Base-by-base conservation (phyloP, 2,888 invertebrate species). In the Geophilus truncorum region DNA sequence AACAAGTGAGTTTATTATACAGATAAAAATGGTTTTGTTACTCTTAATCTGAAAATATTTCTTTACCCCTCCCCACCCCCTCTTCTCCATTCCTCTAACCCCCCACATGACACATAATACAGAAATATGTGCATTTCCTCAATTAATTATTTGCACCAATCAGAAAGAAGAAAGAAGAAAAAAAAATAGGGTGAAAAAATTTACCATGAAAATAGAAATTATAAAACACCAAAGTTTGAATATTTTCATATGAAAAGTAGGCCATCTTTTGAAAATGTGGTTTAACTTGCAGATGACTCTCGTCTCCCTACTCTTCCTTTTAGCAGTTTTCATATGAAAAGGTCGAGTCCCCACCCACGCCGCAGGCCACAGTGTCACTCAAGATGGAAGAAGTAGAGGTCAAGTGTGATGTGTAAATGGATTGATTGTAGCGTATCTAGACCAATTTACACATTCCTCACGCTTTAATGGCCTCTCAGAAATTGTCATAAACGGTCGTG, bases 341-440 rank as follows among this genome's bases (percentile, higher is more conserved):
- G 70, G 70, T 70, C 70, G 28, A 12, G 28, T 28, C 70, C 70
- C 70, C 70, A 70, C 70, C 70, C 70, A 70, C 70, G 28, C 28
- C 70, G 70, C 4, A 1, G 28, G 70, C 9, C 70, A 70, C 28
- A 28, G 25, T 70, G 70, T 70, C 70, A 70, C 70, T 70, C 70
- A 70, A 70, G 28, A 70, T 70, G 70, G 70, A 70, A 70, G 70
- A 70, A 70, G 12, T 15, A 70, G 70, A 28, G 70, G 70, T 70
- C 70, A 70, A 70, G 70, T 70, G 28, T 70, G 70, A 70, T 70
- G 70, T 70, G 70, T 70, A 70, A 70, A 70, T 70, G 70, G 70
- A 70, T 70, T 70, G 70, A 70, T 70, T 70, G 70, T 70, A 70
- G 70, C 25, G 28, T 70, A 70, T 70, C 70, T 70, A 28, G 70